Base-by-base conservation (phyloP, 2,888 invertebrate genomes). In the Blastobasis lacticolella region DNA sequence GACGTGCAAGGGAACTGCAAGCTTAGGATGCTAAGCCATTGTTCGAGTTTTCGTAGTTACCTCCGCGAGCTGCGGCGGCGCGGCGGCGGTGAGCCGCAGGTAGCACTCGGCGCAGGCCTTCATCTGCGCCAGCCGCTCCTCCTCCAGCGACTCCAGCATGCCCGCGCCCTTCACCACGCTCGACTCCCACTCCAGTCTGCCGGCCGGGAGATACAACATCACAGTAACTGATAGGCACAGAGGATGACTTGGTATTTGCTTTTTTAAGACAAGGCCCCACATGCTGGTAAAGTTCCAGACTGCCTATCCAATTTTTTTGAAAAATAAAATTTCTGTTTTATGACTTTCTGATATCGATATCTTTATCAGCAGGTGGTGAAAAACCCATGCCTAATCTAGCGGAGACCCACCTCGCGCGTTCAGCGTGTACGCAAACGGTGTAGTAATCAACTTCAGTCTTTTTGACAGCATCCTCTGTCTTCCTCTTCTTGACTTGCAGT, bases 401-500 rank as follows among this genome's bases (percentile, higher is more conserved):
- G 3, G 23, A n/a, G 23, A 23, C 23, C 23, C 23, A 94, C 91
- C 96, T 92, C 23, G 96, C 93, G 64, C 96, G 90, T 85, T 98
- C 98, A 38, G 97, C 95, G 64, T 96, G 92, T 58, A 97, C 94
- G 71, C 97, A 97, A 49, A 95, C 91, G 58, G 95, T 95, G 71
- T 97, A 97, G 81, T 97, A 98, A 71, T 97, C 97, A 55, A 95
- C 94, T 82, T 97, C 97, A 49, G 96, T 94, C 75, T 97, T 95
- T 71, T 95, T 94, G 40, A 97, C 94, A 5, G 95, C 92, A 70
- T 97, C 96, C 80, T 96, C 96, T 37, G 96, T 94, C 82, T 97
- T 97, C 62, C 94, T 91, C 69, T 96, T 93, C 73, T 97, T 96
- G 54, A 94, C 92, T 78, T 96, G 96, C 71, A 97, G 81, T 90